phyloP scores from a whole-genome alignment of 2,797 vertebrate species.

The Pelodytes ibericus region DNA sequence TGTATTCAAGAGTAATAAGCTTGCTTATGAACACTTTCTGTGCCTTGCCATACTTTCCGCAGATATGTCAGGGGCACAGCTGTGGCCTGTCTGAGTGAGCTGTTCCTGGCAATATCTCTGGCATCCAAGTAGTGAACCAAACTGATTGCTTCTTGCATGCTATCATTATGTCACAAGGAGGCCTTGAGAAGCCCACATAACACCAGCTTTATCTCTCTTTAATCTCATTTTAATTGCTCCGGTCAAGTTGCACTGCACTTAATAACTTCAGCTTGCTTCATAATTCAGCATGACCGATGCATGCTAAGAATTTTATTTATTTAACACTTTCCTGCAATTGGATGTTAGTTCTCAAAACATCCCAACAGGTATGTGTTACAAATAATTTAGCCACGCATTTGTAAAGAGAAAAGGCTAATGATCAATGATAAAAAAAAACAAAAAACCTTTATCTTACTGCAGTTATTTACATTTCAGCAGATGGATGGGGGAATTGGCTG shows the following conservation, averaged over 20 bases:
- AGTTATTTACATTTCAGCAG: too few relatives aligned
- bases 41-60: not conserved
- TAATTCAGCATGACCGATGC: slow-evolving; percentile 85
- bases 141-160: slow-evolving; percentile 26
- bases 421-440: too few relatives aligned
- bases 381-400: too few relatives aligned
- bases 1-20: not conserved
- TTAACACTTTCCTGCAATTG: too few relatives aligned
- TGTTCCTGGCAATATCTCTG: not conserved
- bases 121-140: slow-evolving; percentile 6
- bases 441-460: too few relatives aligned
- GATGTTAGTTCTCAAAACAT: too few relatives aligned
- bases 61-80: not conserved
- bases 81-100: not conserved
- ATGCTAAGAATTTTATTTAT: slow-evolving; percentile 76
- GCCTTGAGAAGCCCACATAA: slow-evolving; percentile 70
- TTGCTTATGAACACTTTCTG: slow-evolving; percentile 16
- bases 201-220: slow-evolving; percentile 77
- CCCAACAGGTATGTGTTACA: too few relatives aligned
- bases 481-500: too few relatives aligned
- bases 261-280: slow-evolving; percentile 93
- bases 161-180: slow-evolving; percentile 67
- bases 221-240: slow-evolving; percentile 95
- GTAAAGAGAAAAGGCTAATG: too few relatives aligned
- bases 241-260: slow-evolving; percentile 90